These are phyloP conservation scores for Galbula dea DNA, from an alignment of 2,113 vertebrate species.

Conservation along the genomic window DNA sequence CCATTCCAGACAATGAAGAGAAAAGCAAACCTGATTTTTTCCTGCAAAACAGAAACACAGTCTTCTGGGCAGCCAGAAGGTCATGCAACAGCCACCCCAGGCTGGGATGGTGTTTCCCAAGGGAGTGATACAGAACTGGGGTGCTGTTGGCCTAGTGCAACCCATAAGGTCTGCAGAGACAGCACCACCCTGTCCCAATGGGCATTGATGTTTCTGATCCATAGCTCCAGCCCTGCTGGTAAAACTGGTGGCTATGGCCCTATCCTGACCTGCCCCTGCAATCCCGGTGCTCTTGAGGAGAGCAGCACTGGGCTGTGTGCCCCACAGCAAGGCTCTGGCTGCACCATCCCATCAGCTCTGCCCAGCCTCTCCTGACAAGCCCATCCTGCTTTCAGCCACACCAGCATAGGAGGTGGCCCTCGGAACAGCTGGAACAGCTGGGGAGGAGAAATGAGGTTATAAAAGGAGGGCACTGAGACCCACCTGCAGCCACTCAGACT, in stretches of 20 bases:
- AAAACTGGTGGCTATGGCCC: fast-evolving
- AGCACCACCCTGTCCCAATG: fast-evolving
- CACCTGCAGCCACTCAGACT: constrained; percentile 93
- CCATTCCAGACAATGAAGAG: constrained; percentile 36
- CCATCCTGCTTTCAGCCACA: background rate
- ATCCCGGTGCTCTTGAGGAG: fast-evolving
- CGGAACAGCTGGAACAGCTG: background rate
- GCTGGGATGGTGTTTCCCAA: background rate
- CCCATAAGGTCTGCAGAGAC: background rate
- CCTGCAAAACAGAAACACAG: background rate
- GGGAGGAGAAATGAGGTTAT: background rate
- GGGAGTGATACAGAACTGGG: background rate
- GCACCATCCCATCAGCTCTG: background rate
- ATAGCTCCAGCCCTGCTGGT: background rate
- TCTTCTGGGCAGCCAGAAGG: background rate
- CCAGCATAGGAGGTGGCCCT: fast-evolving
- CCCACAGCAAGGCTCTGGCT: background rate
- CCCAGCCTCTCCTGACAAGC: fast-evolving
- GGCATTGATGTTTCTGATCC: background rate
- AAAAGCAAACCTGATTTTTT: constrained; percentile 25
- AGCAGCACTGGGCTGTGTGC: fast-evolving
- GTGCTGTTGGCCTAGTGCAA: background rate
- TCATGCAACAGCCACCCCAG: fast-evolving
- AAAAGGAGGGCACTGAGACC: background rate
- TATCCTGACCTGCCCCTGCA: background rate